A percentile compares a stretch with the other conserved stretches of the same genome.
These are phyloP conservation scores for Rafetus swinhoei DNA, from an alignment of 2,113 vertebrate genomes.

Conservation along the genomic window DNA sequence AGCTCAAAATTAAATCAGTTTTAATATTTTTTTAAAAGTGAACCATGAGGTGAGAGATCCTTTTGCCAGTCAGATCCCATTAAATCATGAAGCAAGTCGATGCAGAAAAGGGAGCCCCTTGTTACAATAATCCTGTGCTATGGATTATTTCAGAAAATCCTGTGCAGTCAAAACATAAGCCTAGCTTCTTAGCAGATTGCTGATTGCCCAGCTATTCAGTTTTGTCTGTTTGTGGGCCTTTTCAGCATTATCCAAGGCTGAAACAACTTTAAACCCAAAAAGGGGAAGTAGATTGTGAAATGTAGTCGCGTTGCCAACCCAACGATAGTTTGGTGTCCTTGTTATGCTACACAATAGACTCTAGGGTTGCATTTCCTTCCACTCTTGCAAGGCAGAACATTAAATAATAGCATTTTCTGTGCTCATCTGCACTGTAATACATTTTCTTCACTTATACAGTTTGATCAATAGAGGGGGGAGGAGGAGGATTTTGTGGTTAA, in stretches of 20 bases:
- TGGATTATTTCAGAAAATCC: background rate
- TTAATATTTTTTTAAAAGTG: constrained; percentile 37
- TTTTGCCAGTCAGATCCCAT: background rate
- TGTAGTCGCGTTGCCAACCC: background rate
- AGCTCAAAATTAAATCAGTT: constrained; percentile 6
- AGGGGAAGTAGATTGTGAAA: background rate
- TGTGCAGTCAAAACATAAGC: background rate
- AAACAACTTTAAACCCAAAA: background rate
- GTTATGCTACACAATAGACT: background rate
- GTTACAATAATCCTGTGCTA: background rate
- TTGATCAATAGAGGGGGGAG: constrained; percentile 55
- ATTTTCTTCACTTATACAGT: constrained; percentile 52
- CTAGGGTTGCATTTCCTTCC: constrained; percentile 50
- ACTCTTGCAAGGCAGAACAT: constrained; percentile 11
- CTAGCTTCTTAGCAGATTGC: background rate
- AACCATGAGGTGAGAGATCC: background rate
- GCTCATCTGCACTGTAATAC: constrained; percentile 44
- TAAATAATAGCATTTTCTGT: constrained; percentile 45
- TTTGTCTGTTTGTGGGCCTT: background rate
- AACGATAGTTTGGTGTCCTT: background rate
- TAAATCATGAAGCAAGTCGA: background rate
- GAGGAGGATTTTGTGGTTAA: background rate
- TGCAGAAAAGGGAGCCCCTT: background rate
- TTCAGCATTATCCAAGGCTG: background rate
- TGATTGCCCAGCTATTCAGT: background rate